Conservation (phyloP, 2,113 vertebrate genomes). For the Erythrolamprus reginae region DNA sequence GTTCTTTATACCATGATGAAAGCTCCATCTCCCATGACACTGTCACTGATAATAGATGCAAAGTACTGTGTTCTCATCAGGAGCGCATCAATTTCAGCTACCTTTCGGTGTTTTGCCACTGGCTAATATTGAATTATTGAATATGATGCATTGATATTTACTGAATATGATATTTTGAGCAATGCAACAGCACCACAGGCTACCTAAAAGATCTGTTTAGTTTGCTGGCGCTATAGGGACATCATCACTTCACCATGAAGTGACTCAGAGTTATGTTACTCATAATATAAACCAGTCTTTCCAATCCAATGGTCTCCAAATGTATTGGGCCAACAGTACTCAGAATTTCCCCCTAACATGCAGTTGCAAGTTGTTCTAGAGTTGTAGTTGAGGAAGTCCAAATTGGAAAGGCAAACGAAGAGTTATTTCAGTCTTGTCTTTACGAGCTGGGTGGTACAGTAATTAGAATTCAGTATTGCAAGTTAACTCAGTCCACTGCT, state of each 20-base stretch:
- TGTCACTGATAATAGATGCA: background rate
- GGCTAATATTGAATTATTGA: conserved; percentile 34
- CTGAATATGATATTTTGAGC: too few species aligned
- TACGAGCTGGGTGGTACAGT: too few species aligned
- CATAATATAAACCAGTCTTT: background rate
- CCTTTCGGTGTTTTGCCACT: background rate
- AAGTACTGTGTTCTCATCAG: background rate
- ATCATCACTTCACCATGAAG: background rate
- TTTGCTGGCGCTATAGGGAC: background rate
- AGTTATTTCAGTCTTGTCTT: background rate
- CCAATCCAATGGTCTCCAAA: background rate
- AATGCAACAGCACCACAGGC: background rate
- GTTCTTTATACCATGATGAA: background rate
- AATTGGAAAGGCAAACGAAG: background rate
- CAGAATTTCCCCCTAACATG: background rate
- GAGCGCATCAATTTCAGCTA: background rate
- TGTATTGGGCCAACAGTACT: background rate
- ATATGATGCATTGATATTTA: background rate
- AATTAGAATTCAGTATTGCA: too few species aligned
- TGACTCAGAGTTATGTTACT: background rate
- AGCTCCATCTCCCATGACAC: conserved; percentile 5
- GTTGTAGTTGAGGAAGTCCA: background rate
- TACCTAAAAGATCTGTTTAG: background rate
- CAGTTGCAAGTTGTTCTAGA: background rate
- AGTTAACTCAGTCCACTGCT: too few species aligned